phyloP scores from a whole-genome alignment of 2,797 vertebrate genomes.

The Sebastes oblongus region DNA sequence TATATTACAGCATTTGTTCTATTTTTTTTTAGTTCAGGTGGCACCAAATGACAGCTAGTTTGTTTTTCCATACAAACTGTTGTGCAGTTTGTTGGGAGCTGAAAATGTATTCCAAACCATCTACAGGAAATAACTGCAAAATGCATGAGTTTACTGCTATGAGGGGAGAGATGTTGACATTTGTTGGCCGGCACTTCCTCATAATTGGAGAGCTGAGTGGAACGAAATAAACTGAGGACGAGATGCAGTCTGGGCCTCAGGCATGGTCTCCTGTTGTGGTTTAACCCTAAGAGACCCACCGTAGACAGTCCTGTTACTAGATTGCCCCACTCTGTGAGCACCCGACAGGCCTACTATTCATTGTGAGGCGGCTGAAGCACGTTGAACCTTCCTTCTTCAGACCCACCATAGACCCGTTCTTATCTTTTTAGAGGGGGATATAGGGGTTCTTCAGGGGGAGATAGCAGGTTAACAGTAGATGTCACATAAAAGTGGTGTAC shows the following conservation, averaged over 20 bases:
- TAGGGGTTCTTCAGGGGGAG: not conserved
- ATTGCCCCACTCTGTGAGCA: too few species aligned
- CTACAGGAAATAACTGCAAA: not conserved
- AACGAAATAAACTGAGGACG: constrained; percentile 1
- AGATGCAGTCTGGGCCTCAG: not conserved
- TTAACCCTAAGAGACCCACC: not conserved
- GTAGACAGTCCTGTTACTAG: too few species aligned
- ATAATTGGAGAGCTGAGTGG: not conserved
- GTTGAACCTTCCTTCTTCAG: too few species aligned
- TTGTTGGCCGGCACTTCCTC: not conserved
- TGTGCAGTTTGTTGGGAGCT: not conserved
- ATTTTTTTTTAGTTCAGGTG: not conserved
- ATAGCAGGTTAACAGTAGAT: not conserved
- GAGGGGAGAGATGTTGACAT: constrained; percentile 2
- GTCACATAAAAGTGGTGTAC: not conserved
- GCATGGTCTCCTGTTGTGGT: not conserved
- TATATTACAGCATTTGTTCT: not conserved
- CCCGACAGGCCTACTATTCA: too few species aligned
- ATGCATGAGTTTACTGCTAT: not conserved
- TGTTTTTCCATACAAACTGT: not conserved
- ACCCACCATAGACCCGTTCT: too few species aligned
- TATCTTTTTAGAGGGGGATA: not conserved
- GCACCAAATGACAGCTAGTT: not conserved
- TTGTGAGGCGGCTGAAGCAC: too few species aligned
- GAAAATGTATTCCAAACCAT: not conserved